Conservation (phyloP, 92 coral and sea anemone species). For the Galaxea fascicularis region DNA sequence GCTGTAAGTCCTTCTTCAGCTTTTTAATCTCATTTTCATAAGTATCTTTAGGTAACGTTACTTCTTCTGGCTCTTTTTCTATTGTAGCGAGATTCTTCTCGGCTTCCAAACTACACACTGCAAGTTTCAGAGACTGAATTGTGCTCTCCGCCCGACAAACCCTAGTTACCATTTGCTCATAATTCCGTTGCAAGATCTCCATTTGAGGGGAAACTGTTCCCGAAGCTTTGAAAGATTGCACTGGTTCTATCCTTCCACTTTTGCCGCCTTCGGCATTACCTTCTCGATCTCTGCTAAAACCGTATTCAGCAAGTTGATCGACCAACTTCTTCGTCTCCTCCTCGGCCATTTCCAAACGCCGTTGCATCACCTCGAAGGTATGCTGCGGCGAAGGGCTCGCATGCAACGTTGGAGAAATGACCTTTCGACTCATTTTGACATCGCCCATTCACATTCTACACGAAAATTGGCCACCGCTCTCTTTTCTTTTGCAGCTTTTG, state of each 20-base stretch:
- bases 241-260: slow-evolving; percentile 83
- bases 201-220: slow-evolving; percentile 68
- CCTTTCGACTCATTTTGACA: slow-evolving; percentile 47
- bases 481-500: background rate
- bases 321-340: slow-evolving; percentile 92
- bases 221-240: slow-evolving; percentile 82
- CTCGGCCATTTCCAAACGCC: slow-evolving; percentile 93
- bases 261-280: slow-evolving; percentile 48
- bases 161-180: slow-evolving; percentile 90
- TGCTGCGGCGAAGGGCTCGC: slow-evolving; percentile 87
- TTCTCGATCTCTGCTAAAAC: slow-evolving; percentile 81
- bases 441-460: background rate
- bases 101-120: slow-evolving; percentile 90
- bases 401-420: slow-evolving; percentile 83
- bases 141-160: slow-evolving; percentile 99
- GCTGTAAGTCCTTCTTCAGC: slow-evolving; percentile 74
- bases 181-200: slow-evolving; percentile 85
- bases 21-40: slow-evolving; percentile 87
- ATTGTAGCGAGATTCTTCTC: slow-evolving; percentile 78
- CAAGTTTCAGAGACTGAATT: slow-evolving; percentile 94
- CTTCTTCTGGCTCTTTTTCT: slow-evolving; percentile 66
- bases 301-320: slow-evolving; percentile 90
- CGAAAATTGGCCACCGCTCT: background rate
- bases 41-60: slow-evolving; percentile 79
- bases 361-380: slow-evolving; percentile 94